phyloP scores from a whole-genome alignment of 2,888 invertebrate species.

The Lithosia quadra region DNA sequence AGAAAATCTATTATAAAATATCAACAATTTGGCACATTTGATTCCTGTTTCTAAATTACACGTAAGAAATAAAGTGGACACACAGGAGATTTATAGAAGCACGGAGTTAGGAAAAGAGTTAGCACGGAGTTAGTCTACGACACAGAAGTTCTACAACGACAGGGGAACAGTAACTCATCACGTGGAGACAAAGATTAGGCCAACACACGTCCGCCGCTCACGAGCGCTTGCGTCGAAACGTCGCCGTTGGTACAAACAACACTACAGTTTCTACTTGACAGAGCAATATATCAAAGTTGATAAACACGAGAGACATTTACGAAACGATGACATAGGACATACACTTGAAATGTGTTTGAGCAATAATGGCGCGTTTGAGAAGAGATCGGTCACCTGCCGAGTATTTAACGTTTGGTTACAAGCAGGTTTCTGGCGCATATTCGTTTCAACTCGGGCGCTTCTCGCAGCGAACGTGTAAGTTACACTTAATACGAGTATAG shows the following conservation, averaged over 20 bases:
- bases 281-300: neutral
- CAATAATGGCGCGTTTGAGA: no score
- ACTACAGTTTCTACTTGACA: neutral
- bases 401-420: neutral
- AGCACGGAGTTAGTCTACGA: no score
- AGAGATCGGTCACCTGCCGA: neutral
- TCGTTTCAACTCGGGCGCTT: neutral
- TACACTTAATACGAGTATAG: constrained; percentile 49
- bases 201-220: constrained; percentile 26
- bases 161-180: constrained; percentile 7
- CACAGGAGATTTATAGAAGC: constrained; percentile 44
- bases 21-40: constrained; percentile 84
- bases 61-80: constrained; percentile 57
- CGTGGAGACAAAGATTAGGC: constrained; percentile 41
- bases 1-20: constrained; percentile 71
- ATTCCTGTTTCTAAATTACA: constrained; percentile 75
- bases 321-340: neutral
- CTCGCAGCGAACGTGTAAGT: constrained; percentile 37
- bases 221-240: neutral
- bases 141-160: constrained; percentile 2
- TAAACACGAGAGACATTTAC: neutral
- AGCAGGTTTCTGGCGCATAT: neutral
- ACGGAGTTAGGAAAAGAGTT: constrained; percentile 30
- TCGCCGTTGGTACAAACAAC: neutral
- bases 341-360: no score